These are phyloP conservation scores for Coregonus suidteri DNA, from an alignment of 2,797 vertebrate species.

Conservation along the genomic window DNA sequence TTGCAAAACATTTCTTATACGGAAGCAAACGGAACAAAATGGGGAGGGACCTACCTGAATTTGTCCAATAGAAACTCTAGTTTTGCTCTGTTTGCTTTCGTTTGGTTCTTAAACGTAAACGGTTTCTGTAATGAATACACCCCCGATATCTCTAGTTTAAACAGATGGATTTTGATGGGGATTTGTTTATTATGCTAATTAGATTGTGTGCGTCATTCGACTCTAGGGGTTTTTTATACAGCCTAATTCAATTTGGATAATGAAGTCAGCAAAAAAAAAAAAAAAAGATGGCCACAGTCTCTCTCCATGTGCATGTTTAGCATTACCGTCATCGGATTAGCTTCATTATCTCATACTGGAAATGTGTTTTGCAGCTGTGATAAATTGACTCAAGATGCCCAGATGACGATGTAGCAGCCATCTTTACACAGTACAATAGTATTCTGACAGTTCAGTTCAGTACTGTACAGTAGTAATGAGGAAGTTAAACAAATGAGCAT, in stretches of 20 bases:
- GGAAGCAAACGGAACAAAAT: too few relatives aligned
- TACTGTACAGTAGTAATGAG: not conserved
- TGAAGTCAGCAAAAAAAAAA: not conserved
- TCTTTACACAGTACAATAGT: not conserved
- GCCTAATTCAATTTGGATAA: not conserved
- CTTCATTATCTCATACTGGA: slow-evolving; percentile 35
- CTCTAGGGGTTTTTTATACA: too few relatives aligned
- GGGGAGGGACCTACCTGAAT: too few relatives aligned
- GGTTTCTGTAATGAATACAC: too few relatives aligned
- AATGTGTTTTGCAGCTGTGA: slow-evolving; percentile 34
- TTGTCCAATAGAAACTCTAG: too few relatives aligned
- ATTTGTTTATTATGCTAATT: too few relatives aligned
- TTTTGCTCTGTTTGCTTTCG: too few relatives aligned
- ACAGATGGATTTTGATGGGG: too few relatives aligned
- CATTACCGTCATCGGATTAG: slow-evolving; percentile 28
- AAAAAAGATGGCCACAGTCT: not conserved
- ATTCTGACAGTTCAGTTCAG: not conserved
- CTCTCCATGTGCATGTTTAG: slow-evolving; percentile 16
- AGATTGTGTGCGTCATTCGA: too few relatives aligned
- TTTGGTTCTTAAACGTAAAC: too few relatives aligned
- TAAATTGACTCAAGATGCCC: slow-evolving; percentile 33
- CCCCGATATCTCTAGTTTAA: too few relatives aligned
- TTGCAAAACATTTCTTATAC: too few relatives aligned
- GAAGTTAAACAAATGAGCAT: not conserved
- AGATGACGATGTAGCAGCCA: slow-evolving; percentile 4